These are phyloP conservation scores for Neodiprion lecontei DNA, from an alignment of 1,140 invertebrate genomes.

Conservation along the genomic window DNA sequence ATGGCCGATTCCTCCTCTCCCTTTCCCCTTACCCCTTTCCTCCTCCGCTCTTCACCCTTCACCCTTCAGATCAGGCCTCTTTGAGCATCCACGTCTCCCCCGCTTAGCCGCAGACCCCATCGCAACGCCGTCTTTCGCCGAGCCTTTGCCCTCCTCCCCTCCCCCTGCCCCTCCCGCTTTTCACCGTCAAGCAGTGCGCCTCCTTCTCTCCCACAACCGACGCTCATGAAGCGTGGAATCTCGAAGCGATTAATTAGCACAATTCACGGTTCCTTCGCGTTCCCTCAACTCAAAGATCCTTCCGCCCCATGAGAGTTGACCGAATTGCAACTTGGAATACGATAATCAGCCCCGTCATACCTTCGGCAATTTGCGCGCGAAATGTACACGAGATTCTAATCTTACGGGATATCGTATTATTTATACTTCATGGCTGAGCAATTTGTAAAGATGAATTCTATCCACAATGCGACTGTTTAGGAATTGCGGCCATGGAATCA, in stretches of 20 bases:
- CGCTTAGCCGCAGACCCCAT: not conserved
- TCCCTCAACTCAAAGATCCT: not conserved
- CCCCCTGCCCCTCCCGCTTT: not conserved
- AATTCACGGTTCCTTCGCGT: not conserved
- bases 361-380: no score
- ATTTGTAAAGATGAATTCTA: no score
- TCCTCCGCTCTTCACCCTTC: not conserved
- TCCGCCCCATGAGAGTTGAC: not conserved
- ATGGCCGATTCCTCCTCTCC: not conserved
- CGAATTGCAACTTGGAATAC: not conserved
- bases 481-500: no score
- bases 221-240: not conserved
- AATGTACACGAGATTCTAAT: no score
- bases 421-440: no score
- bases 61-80: not conserved
- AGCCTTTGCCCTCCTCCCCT: not conserved
- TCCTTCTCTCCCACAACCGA: not conserved
- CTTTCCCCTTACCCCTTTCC: constrained; percentile 4
- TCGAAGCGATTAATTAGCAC: constrained; percentile 3
- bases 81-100: not conserved
- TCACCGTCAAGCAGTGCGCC: not conserved
- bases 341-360: no score
- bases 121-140: not conserved
- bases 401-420: no score
- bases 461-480: no score